These are phyloP conservation scores for Clitarchus hookeri DNA, from an alignment of 2,888 invertebrate species.

Conservation along the genomic window DNA sequence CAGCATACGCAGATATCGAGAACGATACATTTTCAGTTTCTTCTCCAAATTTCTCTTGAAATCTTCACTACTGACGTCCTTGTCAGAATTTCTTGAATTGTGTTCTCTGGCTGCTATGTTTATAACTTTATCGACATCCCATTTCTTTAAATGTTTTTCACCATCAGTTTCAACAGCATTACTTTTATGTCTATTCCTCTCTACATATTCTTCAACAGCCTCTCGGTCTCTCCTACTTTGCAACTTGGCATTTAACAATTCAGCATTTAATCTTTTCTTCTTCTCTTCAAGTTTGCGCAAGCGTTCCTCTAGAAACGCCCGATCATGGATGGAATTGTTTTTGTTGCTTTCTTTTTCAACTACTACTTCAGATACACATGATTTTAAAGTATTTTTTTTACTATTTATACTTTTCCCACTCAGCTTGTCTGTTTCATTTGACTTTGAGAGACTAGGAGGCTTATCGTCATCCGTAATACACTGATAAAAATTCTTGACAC, in stretches of 20 bases:
- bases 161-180: background rate
- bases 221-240: background rate
- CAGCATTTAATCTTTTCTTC: background rate
- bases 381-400: no score
- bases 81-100: background rate
- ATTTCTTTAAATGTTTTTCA: background rate
- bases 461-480: no score
- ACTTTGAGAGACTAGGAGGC: no score
- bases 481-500: background rate
- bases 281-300: background rate
- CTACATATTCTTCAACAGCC: background rate
- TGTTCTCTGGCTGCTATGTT: conserved; percentile 6
- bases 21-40: background rate
- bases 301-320: background rate
- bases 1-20: background rate
- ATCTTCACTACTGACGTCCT: background rate
- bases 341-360: background rate
- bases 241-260: background rate
- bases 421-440: no score
- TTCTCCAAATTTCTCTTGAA: background rate
- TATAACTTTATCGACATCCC: background rate
- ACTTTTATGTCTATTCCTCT: background rate
- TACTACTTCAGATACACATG: no score
- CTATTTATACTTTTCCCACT: no score
- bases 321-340: background rate